Base-by-base conservation (phyloP, 2,888 invertebrate genomes). In the Athetis lepigone region DNA sequence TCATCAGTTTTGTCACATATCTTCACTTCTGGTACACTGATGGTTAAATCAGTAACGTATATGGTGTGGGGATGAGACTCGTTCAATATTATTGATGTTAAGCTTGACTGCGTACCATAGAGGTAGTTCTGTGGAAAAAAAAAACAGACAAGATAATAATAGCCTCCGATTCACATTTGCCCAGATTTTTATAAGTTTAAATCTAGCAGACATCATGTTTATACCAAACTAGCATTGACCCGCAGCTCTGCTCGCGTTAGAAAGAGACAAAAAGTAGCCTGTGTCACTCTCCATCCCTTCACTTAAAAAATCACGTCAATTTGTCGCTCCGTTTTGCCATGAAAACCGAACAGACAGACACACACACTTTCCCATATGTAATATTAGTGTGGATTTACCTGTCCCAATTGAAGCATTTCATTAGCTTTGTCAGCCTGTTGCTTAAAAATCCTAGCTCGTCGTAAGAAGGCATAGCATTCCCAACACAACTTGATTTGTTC, bases 401-500 rank as follows among this genome's bases (percentile, higher is more conserved):
- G 79, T 18, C 75, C 75, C 3, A 63, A 50, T 7, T 54, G 51
- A 1, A 85, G 19, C 21, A 82, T 36, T 43, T 82, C 69, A 21
- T 72, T 59, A 1, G 84, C 81, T 61, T 47, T 81, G 1, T 16
- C 5, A 0, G 71, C 79, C 64, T 70, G 72, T 0, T 55, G 40
- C 42, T 80, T 75, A 46, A 88, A 86, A 21, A 21, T 40, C 6
- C 39, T 13, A 0, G 81, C 71, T 59, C 69, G 84, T 0, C 45
- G 46, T 2, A 88, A 33, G 2, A 76, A 42, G 1, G 82, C 73
- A 0, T 46, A 27, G 37, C 88, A 88, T 46, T 88, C 86, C 88
- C 88, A 88, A 47, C 88, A 88, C 8, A 88, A 11, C 8, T 60
- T 51, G 4, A 81, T n/a, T 0, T 63, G 43, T 13, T 79, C 70